phyloP scores from a whole-genome alignment of 2,113 vertebrate species.

The Lophotis ruficrista region DNA sequence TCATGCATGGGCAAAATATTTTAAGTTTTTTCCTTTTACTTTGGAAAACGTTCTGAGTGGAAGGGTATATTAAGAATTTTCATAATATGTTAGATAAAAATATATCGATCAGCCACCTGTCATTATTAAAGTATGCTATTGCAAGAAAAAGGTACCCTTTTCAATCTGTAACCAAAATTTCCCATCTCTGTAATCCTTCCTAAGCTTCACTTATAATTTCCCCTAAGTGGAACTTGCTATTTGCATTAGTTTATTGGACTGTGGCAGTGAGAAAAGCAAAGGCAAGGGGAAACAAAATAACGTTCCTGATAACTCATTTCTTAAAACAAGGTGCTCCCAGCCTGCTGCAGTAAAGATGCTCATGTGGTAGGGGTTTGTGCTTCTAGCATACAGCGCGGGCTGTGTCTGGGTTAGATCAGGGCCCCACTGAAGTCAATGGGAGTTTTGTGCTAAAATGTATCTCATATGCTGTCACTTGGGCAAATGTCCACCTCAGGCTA shows the following conservation, averaged over 20 bases:
- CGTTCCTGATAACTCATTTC: background rate
- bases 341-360: background rate
- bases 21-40: background rate
- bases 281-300: background rate
- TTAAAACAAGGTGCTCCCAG: background rate
- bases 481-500: constrained; percentile 34
- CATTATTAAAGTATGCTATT: background rate
- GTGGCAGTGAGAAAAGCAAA: background rate
- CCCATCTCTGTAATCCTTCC: background rate
- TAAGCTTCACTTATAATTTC: background rate
- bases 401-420: constrained; percentile 18
- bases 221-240: background rate
- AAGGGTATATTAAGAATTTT: background rate
- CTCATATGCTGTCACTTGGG: background rate
- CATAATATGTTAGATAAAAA: background rate
- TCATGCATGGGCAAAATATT: background rate
- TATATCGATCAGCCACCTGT: background rate
- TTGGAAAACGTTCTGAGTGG: background rate
- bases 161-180: background rate
- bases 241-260: background rate
- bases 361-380: background rate
- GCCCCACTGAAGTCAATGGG: background rate
- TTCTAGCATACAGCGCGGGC: background rate
- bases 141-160: background rate
- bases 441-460: constrained; percentile 30